Percentiles rank a stretch among this genome's conserved stretches.
Evolutionary conservation across 2,113 vertebrate species (phyloP).

Genomic region (Cololabis saira): DNA sequence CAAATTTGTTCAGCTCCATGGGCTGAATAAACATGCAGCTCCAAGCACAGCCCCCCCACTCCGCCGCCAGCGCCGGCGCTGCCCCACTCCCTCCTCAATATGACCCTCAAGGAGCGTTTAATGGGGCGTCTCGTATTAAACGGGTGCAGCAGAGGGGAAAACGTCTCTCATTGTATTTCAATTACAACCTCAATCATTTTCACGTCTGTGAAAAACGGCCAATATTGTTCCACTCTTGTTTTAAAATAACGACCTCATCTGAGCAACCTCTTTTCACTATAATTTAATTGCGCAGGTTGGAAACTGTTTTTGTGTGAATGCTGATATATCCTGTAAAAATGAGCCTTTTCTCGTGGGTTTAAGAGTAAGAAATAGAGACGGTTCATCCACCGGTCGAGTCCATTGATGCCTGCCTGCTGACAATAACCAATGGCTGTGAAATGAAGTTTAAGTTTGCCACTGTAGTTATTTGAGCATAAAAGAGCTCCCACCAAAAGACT

Average conservation of each 20-base stretch:
- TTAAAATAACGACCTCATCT: neutral
- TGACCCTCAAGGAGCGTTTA: constrained; percentile 5
- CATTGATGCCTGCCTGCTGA: too few relatives aligned
- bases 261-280: too few relatives aligned
- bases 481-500: too few relatives aligned
- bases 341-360: too few relatives aligned
- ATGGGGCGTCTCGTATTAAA: constrained; percentile 15
- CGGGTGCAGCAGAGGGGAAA: neutral
- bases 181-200: constrained; percentile 21
- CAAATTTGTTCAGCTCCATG: constrained; percentile 16
- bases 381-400: too few relatives aligned
- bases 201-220: neutral
- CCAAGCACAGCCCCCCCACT: neutral
- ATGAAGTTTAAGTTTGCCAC: too few relatives aligned
- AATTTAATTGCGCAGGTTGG: too few relatives aligned
- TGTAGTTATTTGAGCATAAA: too few relatives aligned
- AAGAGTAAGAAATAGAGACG: too few relatives aligned
- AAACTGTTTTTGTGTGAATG: too few relatives aligned
- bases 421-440: too few relatives aligned
- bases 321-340: too few relatives aligned
- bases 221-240: neutral
- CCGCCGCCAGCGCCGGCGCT: neutral
- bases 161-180: constrained; percentile 8
- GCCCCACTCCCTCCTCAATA: neutral
- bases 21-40: constrained; percentile 14